Evolutionary conservation across 2,113 vertebrate genomes (phyloP).

Genomic region (Gallinago jamesoni): DNA sequence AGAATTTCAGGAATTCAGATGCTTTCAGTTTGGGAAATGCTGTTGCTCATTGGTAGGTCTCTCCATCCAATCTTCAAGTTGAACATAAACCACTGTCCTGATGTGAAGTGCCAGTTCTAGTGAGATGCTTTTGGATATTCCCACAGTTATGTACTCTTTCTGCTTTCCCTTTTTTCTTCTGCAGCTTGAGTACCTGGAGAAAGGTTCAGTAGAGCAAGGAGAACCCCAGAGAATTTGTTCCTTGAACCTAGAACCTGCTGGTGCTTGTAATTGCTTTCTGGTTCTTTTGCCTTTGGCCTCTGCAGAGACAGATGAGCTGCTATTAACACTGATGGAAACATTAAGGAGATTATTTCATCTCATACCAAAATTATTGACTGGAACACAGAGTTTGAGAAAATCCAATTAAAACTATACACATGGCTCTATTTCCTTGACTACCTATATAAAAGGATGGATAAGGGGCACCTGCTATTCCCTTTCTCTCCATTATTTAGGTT

Average conservation of each 20-base stretch:
- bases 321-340: neutral
- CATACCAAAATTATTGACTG: neutral
- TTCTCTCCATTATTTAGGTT: neutral
- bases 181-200: neutral
- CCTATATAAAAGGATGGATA: neutral
- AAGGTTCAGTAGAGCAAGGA: neutral
- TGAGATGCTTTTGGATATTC: neutral
- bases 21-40: neutral
- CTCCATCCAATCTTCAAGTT: neutral
- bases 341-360: slow-evolving; percentile 11
- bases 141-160: neutral
- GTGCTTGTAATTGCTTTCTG: neutral
- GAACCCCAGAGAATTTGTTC: neutral
- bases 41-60: neutral
- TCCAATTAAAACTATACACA: neutral
- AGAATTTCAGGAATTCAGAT: neutral
- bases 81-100: neutral
- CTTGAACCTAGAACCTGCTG: neutral
- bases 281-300: neutral
- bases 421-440: neutral
- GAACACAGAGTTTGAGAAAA: neutral
- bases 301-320: neutral
- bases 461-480: neutral
- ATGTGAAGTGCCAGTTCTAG: neutral
- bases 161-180: neutral